Evolutionary conservation across 2,797 vertebrate species (phyloP), one percentile per base, ranked within the genome.

Genomic region (Neopelma chrysocephalum): DNA sequence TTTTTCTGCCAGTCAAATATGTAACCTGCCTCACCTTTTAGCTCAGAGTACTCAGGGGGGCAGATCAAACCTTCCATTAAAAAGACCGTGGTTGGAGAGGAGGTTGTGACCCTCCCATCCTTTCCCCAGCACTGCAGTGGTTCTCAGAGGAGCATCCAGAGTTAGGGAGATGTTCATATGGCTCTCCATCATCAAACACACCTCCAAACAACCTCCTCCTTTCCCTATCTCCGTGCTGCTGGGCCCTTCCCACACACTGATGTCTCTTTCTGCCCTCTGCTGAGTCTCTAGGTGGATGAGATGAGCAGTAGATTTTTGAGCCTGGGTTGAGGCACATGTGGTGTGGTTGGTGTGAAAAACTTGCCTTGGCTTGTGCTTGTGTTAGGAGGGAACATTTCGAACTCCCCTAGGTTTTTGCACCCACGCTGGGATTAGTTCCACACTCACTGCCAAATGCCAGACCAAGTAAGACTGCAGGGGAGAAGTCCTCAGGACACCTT

Each of bases 401-500:
- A 53, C 83, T 51, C 60, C 48, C 62, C 60, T 60, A 45, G 26
- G 56, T 31, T 77, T 85, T 73, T 87, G 86, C 5, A 20, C 43
- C 77, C 4, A 0, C 84, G 31, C 53, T 70, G 81, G 68, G 51
- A 26, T 90, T 66, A 70, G 36, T 38, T 51, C 53, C 20, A 38
- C 27, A 10, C 17, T 70, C 32, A 3, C 40, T 78, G 76, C 53
- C 65, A 82, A 92, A 25, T 6, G 10, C 29, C 0, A 7, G 36
- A 54, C 65, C 65, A 38, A 57, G 58, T 2, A 8, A 81, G 6
- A 42, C 36, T 71, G 64, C 56, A 71, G 31, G 53, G 47, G 14
- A 80, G 12, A 70, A 87, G 91, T 87, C 91, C 84, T 92, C 75
- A 87, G 71, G 58, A 31, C 75, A 90, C 81, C 86, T 87, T 90